Evolutionary conservation across 1,140 invertebrate species (phyloP), one percentile per base, ranked within the genome.

Genomic region (Procambarus clarkii): DNA sequence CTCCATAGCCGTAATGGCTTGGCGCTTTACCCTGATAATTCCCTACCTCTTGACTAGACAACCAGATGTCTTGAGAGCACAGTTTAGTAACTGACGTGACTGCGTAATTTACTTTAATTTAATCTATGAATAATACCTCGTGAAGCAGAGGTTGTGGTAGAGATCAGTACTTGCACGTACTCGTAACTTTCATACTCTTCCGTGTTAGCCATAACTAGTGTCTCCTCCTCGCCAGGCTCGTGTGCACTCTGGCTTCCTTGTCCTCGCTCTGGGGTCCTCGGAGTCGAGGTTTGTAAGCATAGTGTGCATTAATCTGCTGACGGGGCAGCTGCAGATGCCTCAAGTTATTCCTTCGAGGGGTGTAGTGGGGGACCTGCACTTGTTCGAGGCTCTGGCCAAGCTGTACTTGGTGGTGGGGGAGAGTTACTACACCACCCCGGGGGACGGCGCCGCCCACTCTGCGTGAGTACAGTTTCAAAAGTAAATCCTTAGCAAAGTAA

Each of bases 341-440:
- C 74, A 86, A 2, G 50, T 34, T 11, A 78, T 86, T 15, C 50
- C 74, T 9, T n/a, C n/a, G 24, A 54, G 74, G 18, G 85, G 85
- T 24, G 50, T 86, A 18, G 46, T 86, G n/a, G 85, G 85, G 2
- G 74, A 7, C 9, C 85, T 86, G 24, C 85, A 86, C n/a, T n/a
- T 86, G 2, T 58, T 77, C 3, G 8, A 50, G 9, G 48, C 85
- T 2, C 8, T 3, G 3, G 85, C 9, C 2, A 34, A 54, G 2
- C n/a, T 78, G 0, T 77, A 50, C 44, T 44, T 86, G 11, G 85
- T 86, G 2, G 24, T 86, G 1, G 85, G 85, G 0, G 85, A 86
- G 21, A 21, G 48, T 3, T 58, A 86, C n/a, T 34, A 60, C 15
- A 21, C 46, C 15, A 13, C 71, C 8, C 74, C 74, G 2, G 46